Conservation (phyloP, 1,140 invertebrate genomes). For the Trialeurodes vaporariorum region DNA sequence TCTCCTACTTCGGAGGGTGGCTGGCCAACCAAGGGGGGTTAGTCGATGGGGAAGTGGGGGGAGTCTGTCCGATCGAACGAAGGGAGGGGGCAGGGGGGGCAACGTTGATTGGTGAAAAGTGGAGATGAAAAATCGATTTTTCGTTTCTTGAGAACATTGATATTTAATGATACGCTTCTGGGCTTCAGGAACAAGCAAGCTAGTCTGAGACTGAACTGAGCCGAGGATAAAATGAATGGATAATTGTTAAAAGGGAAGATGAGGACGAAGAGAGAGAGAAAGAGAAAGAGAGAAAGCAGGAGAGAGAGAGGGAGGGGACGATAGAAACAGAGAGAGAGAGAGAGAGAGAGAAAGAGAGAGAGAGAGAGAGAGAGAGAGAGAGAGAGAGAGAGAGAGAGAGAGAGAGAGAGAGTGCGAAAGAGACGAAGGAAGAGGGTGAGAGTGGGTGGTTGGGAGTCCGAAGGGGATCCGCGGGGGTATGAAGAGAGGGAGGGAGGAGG, state of each 20-base stretch:
- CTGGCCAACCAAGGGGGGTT: no score
- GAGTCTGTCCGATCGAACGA: no score
- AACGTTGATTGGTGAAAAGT: neutral
- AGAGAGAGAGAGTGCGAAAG: neutral
- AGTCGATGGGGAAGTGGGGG: neutral
- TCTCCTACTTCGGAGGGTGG: no score
- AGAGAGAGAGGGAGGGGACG: neutral
- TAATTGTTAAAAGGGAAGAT: neutral
- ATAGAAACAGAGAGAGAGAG: no score
- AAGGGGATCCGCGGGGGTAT: no score
- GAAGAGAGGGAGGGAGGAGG: neutral
- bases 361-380: no score
- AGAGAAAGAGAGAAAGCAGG: neutral
- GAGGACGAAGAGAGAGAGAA: neutral
- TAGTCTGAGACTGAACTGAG: neutral
- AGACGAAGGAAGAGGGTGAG: no score
- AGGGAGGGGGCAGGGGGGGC: neutral
- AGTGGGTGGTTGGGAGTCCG: no score
- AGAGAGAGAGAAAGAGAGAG: no score
- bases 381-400: neutral
- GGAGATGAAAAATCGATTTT: neutral
- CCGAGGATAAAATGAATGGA: neutral
- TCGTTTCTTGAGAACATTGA: neutral
- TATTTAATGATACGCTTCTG: constrained; percentile 1
- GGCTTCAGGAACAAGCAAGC: neutral